Percentiles rank a stretch among this genome's conserved stretches.
Conservation (phyloP, 2,113 vertebrate genomes). For the Shinisaurus crocodilurus region DNA sequence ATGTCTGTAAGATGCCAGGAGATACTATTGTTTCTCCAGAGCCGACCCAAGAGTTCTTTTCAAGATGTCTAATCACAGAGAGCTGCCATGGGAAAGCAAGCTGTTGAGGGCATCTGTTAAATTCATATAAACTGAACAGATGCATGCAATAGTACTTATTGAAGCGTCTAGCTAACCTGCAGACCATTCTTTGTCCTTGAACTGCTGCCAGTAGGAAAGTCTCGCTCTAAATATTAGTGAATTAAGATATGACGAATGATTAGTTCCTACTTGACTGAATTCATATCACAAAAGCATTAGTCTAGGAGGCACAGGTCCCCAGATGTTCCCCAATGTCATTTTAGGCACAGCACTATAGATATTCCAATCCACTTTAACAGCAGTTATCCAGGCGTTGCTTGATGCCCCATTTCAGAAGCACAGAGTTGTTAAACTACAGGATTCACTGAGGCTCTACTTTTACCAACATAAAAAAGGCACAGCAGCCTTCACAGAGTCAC, state of each 20-base stretch:
- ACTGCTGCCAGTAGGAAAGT: slow-evolving; percentile 48
- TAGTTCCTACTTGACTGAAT: slow-evolving; percentile 56
- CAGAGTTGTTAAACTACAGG: neutral
- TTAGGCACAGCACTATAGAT: slow-evolving; percentile 10
- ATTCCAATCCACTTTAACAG: slow-evolving; percentile 19
- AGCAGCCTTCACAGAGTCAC: slow-evolving; percentile 21
- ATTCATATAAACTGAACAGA: slow-evolving; percentile 35
- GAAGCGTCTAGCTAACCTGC: slow-evolving; percentile 49
- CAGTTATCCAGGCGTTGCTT: slow-evolving; percentile 5
- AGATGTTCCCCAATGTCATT: slow-evolving; percentile 21
- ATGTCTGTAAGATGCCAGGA: neutral
- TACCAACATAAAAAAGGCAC: slow-evolving; percentile 39
- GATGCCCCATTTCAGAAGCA: fast-evolving
- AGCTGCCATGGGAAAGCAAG: slow-evolving; percentile 53
- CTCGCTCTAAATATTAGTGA: slow-evolving; percentile 48
- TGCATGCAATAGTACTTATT: slow-evolving; percentile 30
- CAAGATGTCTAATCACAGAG: slow-evolving; percentile 38
- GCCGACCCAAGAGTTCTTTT: slow-evolving; percentile 37
- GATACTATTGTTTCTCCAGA: neutral
- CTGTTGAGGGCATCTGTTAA: slow-evolving; percentile 33
- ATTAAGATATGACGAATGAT: slow-evolving; percentile 64
- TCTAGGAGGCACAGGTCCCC: slow-evolving; percentile 25
- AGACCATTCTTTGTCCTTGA: slow-evolving; percentile 45
- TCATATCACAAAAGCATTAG: slow-evolving; percentile 35
- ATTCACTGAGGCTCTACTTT: slow-evolving; percentile 54